These are phyloP conservation scores for Pipra filicauda DNA, from an alignment of 2,113 vertebrate species.

Conservation along the genomic window DNA sequence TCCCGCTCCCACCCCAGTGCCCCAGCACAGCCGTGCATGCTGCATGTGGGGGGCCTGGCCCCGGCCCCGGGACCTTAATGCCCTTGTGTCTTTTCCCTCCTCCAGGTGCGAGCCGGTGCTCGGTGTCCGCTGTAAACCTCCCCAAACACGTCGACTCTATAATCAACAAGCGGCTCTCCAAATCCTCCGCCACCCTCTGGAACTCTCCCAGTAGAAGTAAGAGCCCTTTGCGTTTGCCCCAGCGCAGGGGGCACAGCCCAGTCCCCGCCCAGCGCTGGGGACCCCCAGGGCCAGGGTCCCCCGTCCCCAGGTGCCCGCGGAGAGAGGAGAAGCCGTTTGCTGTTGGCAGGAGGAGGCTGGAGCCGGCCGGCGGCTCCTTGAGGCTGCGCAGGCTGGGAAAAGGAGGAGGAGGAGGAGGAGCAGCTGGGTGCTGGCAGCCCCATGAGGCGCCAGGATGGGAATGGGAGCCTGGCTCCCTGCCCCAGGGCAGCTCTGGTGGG, in stretches of 20 bases:
- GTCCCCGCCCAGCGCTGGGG: conserved; percentile 50
- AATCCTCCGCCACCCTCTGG: conserved; percentile 99
- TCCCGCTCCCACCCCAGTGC: background rate
- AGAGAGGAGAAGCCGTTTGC: conserved; percentile 53
- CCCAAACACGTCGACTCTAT: conserved; percentile 99
- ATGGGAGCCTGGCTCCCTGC: conserved; percentile 4
- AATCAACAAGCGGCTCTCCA: conserved; percentile 99
- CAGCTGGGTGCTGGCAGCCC: background rate
- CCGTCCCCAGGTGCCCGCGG: background rate
- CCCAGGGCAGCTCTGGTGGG: background rate
- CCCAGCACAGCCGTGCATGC: conserved; percentile 34
- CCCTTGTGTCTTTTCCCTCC: conserved; percentile 82
- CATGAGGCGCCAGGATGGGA: background rate
- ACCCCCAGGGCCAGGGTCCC: conserved; percentile 1
- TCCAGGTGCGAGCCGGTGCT: conserved; percentile 97
- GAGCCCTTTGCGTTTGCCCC: conserved; percentile 72
- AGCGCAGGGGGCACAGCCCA: conserved; percentile 49
- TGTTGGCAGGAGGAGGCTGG: conserved; percentile 35
- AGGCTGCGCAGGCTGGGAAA: background rate
- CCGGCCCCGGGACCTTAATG: conserved; percentile 69
- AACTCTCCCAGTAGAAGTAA: conserved; percentile 99
- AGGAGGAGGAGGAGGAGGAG: background rate
- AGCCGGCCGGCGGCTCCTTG: background rate
- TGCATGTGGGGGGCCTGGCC: conserved; percentile 38
- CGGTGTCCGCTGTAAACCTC: conserved; percentile 97